Conservation (phyloP, 2,888 invertebrate species). For the Myopa tessellatipennis region DNA sequence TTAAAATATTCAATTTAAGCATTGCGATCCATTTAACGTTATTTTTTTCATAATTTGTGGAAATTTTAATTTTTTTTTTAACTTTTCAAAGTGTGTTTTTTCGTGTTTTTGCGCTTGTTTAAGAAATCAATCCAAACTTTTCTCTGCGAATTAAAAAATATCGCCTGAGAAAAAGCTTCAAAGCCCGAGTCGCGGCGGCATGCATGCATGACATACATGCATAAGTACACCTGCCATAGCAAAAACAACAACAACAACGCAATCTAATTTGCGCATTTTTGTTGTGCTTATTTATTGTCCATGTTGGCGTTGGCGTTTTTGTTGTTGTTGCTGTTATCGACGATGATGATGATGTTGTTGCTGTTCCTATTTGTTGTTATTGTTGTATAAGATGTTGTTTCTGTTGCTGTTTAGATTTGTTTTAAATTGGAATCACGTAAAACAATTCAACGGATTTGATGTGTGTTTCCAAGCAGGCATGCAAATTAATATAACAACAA, state of each 20-base stretch:
- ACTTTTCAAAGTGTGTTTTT: too few relatives aligned
- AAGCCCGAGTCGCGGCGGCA: too few relatives aligned
- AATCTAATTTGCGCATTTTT: neutral
- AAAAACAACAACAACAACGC: neutral
- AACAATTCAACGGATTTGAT: neutral
- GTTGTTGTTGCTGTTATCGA: neutral
- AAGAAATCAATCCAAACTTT: too few relatives aligned
- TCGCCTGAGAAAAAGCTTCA: too few relatives aligned
- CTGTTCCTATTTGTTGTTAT: neutral
- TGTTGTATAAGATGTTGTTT: neutral
- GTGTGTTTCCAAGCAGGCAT: neutral
- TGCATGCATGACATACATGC: too few relatives aligned
- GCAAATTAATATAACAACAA: slow-evolving; percentile 13
- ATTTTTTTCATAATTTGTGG: too few relatives aligned
- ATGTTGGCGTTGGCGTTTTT: neutral
- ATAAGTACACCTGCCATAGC: too few relatives aligned
- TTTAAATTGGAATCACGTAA: slow-evolving; percentile 2
- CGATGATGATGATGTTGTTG: neutral
- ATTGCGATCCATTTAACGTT: too few relatives aligned
- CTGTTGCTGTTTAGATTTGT: neutral
- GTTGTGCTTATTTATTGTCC: neutral
- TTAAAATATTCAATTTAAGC: too few relatives aligned
- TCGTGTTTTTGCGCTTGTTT: too few relatives aligned
- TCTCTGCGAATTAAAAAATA: too few relatives aligned
- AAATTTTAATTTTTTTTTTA: too few relatives aligned